Percentiles rank a stretch among this genome's conserved stretches.
Conservation (phyloP, 2,113 vertebrate genomes). For the Datnioides undecimradiatus region DNA sequence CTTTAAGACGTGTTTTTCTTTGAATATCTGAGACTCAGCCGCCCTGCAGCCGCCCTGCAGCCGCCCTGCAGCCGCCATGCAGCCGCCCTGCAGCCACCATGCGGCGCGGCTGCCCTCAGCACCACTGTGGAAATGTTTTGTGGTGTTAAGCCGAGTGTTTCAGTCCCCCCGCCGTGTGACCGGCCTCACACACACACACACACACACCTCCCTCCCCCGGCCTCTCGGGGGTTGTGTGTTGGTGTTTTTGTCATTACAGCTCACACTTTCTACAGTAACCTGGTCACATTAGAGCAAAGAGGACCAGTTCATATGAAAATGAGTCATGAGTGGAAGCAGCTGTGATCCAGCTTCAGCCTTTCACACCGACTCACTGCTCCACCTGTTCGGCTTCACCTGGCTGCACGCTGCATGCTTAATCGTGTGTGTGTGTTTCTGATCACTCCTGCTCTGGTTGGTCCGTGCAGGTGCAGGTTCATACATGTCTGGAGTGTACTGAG, state of each 20-base stretch:
- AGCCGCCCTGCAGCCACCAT: too few species aligned
- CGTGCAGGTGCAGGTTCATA: background rate
- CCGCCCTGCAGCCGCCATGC: too few species aligned
- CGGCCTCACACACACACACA: constrained; percentile 23
- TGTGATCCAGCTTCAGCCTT: background rate
- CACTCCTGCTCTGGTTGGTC: background rate
- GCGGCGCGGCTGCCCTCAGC: too few species aligned
- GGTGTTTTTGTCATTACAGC: background rate
- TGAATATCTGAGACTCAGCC: too few species aligned
- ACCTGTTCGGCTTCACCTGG: background rate
- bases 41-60: too few species aligned
- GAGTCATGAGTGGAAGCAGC: background rate
- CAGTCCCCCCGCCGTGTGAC: constrained; percentile 30
- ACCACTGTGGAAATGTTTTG: constrained; percentile 21
- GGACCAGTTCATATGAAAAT: background rate
- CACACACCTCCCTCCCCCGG: constrained; percentile 16
- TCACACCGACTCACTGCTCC: background rate
- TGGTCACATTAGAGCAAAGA: too few species aligned
- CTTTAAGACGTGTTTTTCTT: too few species aligned
- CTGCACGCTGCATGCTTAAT: background rate
- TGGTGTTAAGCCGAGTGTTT: constrained; percentile 39
- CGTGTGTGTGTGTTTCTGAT: background rate
- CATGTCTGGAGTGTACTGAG: background rate
- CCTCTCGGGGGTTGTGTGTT: background rate
- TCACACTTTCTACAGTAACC: background rate